A percentile compares a stretch with the other conserved stretches of the same genome.
Evolutionary conservation across 2,797 vertebrate species (phyloP).

Genomic region (Tragelaphus eurycerus): DNA sequence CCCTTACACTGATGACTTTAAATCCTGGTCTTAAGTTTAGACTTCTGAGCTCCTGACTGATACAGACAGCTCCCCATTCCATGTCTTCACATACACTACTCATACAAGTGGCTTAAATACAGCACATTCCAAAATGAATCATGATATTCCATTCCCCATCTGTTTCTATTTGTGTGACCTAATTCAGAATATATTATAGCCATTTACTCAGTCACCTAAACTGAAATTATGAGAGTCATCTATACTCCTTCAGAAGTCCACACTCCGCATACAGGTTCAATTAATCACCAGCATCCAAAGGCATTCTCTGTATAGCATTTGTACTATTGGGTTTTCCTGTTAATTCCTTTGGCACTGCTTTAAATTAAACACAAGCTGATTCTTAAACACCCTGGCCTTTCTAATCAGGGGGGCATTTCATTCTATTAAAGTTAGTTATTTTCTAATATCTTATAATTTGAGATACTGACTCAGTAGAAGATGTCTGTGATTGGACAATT

Average conservation of each 20-base stretch:
- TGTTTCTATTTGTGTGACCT: neutral
- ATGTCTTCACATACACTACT: neutral
- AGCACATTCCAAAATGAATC: neutral
- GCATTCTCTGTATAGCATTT: neutral
- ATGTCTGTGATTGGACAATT: neutral
- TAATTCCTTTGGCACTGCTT: neutral
- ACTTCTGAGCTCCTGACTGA: neutral
- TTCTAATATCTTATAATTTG: neutral
- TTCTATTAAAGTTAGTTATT: neutral
- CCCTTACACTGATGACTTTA: neutral
- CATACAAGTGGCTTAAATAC: neutral
- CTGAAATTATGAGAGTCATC: neutral
- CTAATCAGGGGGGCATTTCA: neutral
- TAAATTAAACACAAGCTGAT: neutral
- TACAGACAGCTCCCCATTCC: accelerated
- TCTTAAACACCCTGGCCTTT: neutral
- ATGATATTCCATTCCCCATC: neutral
- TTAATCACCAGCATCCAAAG: neutral
- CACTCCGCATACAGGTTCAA: neutral
- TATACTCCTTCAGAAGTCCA: neutral
- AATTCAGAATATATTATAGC: neutral
- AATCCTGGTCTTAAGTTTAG: neutral
- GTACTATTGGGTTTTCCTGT: neutral
- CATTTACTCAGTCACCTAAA: neutral
- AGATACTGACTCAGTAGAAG: neutral